These are phyloP conservation scores for Orthonychiurus folsomi DNA, from an alignment of 2,888 invertebrate species.

Conservation along the genomic window DNA sequence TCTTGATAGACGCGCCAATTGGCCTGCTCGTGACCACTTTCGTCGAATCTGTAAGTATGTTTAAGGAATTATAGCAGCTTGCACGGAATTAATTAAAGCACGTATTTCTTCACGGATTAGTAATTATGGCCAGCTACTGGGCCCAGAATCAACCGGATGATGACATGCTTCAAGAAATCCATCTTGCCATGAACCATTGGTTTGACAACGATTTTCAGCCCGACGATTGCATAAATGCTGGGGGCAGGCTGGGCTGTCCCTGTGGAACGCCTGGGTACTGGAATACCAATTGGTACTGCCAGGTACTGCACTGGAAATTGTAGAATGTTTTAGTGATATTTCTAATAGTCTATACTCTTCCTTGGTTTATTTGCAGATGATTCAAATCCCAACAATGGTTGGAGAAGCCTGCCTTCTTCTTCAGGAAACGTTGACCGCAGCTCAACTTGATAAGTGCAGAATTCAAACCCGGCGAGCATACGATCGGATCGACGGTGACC, in stretches of 20 bases:
- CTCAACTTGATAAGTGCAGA: slow-evolving; percentile 13
- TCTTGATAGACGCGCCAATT: slow-evolving; percentile 15
- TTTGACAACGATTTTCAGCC: slow-evolving; percentile 12
- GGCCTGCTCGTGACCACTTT: slow-evolving; percentile 19
- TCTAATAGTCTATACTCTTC: slow-evolving; percentile 9
- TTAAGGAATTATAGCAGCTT: background rate
- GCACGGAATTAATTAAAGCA: background rate
- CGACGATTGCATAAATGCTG: slow-evolving; percentile 20
- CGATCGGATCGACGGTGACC: slow-evolving; percentile 20
- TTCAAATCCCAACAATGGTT: slow-evolving; percentile 12
- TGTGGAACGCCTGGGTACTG: slow-evolving; percentile 22
- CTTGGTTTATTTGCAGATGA: slow-evolving; percentile 16
- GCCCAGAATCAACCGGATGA: slow-evolving; percentile 10
- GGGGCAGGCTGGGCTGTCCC: slow-evolving; percentile 15
- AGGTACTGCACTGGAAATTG: slow-evolving; percentile 11
- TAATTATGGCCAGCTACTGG: slow-evolving; percentile 9
- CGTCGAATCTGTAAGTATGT: slow-evolving; percentile 15
- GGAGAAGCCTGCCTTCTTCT: slow-evolving; percentile 15
- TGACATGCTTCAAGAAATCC: slow-evolving; percentile 3
- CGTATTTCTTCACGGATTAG: background rate
- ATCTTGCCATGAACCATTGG: slow-evolving; percentile 15
- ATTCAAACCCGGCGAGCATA: slow-evolving; percentile 14
- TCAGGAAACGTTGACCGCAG: slow-evolving; percentile 6
- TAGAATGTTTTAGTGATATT: slow-evolving; percentile 10
- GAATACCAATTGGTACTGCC: slow-evolving; percentile 21